Evolutionary conservation across 2,888 invertebrate species (phyloP).

Genomic region (Clostera curtula): DNA sequence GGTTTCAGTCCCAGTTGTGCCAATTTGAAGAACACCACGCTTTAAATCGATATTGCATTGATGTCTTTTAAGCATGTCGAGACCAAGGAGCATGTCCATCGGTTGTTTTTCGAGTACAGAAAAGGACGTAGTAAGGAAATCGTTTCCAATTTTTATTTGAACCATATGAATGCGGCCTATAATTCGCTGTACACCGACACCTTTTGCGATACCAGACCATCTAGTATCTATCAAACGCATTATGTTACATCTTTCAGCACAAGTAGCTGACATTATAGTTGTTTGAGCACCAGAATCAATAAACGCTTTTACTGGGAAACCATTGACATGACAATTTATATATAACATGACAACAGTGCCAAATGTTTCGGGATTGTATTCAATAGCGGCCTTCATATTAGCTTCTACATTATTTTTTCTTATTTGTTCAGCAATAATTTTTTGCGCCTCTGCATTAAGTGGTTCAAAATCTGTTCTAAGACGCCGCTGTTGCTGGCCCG

Average conservation of each 20-base stretch:
- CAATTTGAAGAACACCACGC: slow-evolving; percentile 90
- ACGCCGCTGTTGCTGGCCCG: slow-evolving; percentile 88
- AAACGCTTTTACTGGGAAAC: slow-evolving; percentile 97
- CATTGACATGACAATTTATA: slow-evolving; percentile 97
- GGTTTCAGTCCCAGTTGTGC: slow-evolving; percentile 95
- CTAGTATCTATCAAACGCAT: slow-evolving; percentile 92
- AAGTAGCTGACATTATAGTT: slow-evolving; percentile 97
- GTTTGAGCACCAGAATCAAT: slow-evolving; percentile 99
- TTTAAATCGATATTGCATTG: slow-evolving; percentile 96
- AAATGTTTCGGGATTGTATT: slow-evolving; percentile 98
- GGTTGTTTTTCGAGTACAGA: slow-evolving; percentile 97
- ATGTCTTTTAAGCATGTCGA: slow-evolving; percentile 98
- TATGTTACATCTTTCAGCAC: slow-evolving; percentile 95
- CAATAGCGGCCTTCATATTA: slow-evolving; percentile 99
- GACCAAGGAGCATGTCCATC: slow-evolving; percentile 98
- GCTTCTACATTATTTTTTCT: slow-evolving; percentile 96
- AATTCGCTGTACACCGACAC: slow-evolving; percentile 96
- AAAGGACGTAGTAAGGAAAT: slow-evolving; percentile 96
- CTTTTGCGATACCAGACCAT: slow-evolving; percentile 98
- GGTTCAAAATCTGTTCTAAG: slow-evolving; percentile 92
- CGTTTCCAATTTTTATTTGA: slow-evolving; percentile 95
- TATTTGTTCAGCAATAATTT: slow-evolving; percentile 96
- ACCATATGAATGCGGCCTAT: slow-evolving; percentile 98
- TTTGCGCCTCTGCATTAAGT: slow-evolving; percentile 95
- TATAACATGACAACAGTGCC: slow-evolving; percentile 98